Evolutionary conservation across 1,140 invertebrate genomes (phyloP), one percentile per base, ranked within the genome.

Genomic region (Branchinecta lindahli): DNA sequence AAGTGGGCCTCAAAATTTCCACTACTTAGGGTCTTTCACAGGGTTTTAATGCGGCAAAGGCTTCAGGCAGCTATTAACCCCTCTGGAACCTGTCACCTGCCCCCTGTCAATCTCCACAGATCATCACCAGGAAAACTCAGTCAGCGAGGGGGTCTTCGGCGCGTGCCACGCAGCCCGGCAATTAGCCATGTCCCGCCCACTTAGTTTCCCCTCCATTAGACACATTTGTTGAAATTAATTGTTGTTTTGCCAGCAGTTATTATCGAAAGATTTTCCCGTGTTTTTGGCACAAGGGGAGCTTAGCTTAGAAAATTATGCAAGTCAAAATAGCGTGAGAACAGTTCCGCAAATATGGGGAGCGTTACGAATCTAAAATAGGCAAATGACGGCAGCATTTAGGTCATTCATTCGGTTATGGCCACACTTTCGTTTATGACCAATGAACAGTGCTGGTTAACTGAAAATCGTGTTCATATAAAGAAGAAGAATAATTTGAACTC

Each of bases 121-220:
- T 12, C 52, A 20, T 20, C 12, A 6, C 12, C 12, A 61, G 18
- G 52, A 61, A 20, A 15, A 61, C 12, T 20, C 52, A 15, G 52
- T 15, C 18, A 20, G 18, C 52, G 18, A 61, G 52, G 52, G 52
- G 52, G 52, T 61, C 12, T 1, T 12, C 18, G 52, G 18, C 52
- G 18, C 52, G 52, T 61, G 52, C 18, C 52, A 12, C 12, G 52
- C 52, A 15, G 12, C 12, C 18, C 18, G 52, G 18, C 18, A 61
- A 61, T 61, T 61, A 61, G 12, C 52, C 52, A 61, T 61, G 52
- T 61, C 52, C 52, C 52, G 52, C 52, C 52, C 52, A 61, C 18
- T 61, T 61, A 61, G 52, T 61, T 33, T 61, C 52, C 52, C 52
- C 52, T 61, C 52, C 52, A 61, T 61, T 61, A 61, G 52, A 15